A percentile compares a stretch with the other conserved stretches of the same genome.
Evolutionary conservation across 2,888 invertebrate species (phyloP).

Genomic region (Parelbella ahira): DNA sequence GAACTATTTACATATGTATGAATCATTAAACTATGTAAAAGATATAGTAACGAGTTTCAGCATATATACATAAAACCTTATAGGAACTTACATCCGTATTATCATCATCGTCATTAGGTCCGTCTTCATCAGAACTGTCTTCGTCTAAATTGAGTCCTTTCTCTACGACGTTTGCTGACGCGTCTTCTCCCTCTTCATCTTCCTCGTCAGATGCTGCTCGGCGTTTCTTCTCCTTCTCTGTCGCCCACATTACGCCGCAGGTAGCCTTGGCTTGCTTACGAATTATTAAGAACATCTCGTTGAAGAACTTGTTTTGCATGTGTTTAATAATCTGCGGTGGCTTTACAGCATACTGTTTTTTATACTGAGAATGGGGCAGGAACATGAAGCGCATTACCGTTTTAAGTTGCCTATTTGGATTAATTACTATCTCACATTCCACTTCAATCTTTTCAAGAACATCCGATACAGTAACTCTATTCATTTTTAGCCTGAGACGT

Average conservation of each 20-base stretch:
- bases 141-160: conserved; percentile 83
- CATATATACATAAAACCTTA: too few relatives aligned
- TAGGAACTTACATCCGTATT: conserved; percentile 51
- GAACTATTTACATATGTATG: too few relatives aligned
- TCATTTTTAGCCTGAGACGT: conserved; percentile 85
- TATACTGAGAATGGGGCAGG: conserved; percentile 87
- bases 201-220: conserved; percentile 53
- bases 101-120: conserved; percentile 63
- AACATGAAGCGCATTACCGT: conserved; percentile 87
- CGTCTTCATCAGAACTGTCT: conserved; percentile 82
- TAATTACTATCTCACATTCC: conserved; percentile 77
- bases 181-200: conserved; percentile 50
- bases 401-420: conserved; percentile 78
- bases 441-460: conserved; percentile 87
- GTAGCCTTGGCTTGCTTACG: conserved; percentile 79
- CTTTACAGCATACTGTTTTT: conserved; percentile 85
- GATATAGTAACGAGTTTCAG: too few relatives aligned
- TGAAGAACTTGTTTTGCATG: conserved; percentile 87
- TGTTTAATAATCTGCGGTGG: conserved; percentile 85
- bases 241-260: conserved; percentile 71
- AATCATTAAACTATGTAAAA: too few relatives aligned
- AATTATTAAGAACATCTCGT: conserved; percentile 83
- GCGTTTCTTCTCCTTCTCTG: conserved; percentile 64
- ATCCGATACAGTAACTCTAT: conserved; percentile 88
- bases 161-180: conserved; percentile 40